Percentiles rank a stretch among this genome's conserved stretches.
phyloP scores from a whole-genome alignment of 2,888 invertebrate genomes.

The Cordilura impudica region DNA sequence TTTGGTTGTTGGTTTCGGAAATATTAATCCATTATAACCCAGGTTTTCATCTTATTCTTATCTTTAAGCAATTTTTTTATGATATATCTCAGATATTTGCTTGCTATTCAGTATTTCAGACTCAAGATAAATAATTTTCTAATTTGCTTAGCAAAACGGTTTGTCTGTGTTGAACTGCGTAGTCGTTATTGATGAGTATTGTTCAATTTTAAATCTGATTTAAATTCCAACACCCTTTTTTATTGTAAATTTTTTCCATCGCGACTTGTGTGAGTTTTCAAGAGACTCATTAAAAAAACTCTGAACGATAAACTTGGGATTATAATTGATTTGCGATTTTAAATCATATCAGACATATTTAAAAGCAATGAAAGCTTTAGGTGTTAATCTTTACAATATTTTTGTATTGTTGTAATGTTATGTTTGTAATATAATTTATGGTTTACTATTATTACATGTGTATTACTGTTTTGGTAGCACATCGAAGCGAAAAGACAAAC shows the following conservation, averaged over 20 bases:
- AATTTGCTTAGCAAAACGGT: too few relatives aligned
- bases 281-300: constrained; percentile 1
- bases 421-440: constrained; percentile 39
- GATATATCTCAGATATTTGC: too few relatives aligned
- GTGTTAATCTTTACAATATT: neutral
- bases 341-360: constrained; percentile 10
- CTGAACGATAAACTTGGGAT: constrained; percentile 17
- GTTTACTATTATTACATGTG: neutral
- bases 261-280: neutral
- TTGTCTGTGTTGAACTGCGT: too few relatives aligned
- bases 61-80: too few relatives aligned
- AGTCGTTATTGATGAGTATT: too few relatives aligned
- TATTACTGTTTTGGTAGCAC: neutral
- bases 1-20: too few relatives aligned
- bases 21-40: too few relatives aligned
- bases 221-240: constrained; percentile 27
- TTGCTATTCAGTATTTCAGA: too few relatives aligned
- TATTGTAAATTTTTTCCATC: neutral
- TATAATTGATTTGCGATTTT: constrained; percentile 19
- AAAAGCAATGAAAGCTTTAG: neutral
- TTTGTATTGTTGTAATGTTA: constrained; percentile 13
- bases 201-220: too few relatives aligned
- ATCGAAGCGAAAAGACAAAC: neutral
- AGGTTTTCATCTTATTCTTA: too few relatives aligned
- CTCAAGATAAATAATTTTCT: too few relatives aligned